A percentile compares a stretch with the other conserved stretches of the same genome.
phyloP scores from a whole-genome alignment of 1,140 invertebrate species.

The Drosophila biarmipes region DNA sequence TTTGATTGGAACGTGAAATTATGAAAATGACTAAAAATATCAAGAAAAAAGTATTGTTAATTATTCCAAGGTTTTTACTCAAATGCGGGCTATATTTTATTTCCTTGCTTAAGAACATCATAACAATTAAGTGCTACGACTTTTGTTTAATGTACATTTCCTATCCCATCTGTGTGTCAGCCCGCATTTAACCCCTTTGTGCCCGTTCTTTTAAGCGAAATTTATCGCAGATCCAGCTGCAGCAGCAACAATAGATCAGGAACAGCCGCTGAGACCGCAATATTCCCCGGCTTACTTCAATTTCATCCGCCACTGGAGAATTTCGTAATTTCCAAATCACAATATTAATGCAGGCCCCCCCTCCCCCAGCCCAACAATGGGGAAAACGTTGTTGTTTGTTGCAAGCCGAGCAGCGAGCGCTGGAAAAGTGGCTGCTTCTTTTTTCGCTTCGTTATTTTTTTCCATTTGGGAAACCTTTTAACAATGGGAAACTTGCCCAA shows the following conservation, averaged over 20 bases:
- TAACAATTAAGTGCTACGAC: conserved; percentile 10
- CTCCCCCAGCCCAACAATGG: conserved; percentile 15
- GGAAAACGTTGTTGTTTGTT: conserved; percentile 30
- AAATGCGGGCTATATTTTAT: background rate
- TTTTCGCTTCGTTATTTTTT: conserved; percentile 21
- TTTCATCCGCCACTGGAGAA: conserved; percentile 53
- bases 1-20: conserved; percentile 18
- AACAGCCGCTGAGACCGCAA: conserved; percentile 12
- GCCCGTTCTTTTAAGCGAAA: conserved; percentile 17
- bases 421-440: conserved; percentile 33
- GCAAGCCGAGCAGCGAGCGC: conserved; percentile 17
- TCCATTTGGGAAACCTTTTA: conserved; percentile 53
- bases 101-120: background rate
- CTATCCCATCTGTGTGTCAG: conserved; percentile 1
- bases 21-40: background rate
- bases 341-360: conserved; percentile 49
- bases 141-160: conserved; percentile 4
- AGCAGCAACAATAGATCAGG: conserved; percentile 33
- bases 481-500: conserved; percentile 60
- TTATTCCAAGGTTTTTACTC: too few relatives aligned
- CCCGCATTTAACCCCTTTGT: conserved; percentile 30
- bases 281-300: conserved; percentile 30
- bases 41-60: too few relatives aligned
- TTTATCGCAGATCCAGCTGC: conserved; percentile 36
- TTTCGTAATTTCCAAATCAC: conserved; percentile 59